These are phyloP conservation scores for Pyrochroa serraticornis DNA, from an alignment of 2,888 invertebrate species.

Conservation along the genomic window DNA sequence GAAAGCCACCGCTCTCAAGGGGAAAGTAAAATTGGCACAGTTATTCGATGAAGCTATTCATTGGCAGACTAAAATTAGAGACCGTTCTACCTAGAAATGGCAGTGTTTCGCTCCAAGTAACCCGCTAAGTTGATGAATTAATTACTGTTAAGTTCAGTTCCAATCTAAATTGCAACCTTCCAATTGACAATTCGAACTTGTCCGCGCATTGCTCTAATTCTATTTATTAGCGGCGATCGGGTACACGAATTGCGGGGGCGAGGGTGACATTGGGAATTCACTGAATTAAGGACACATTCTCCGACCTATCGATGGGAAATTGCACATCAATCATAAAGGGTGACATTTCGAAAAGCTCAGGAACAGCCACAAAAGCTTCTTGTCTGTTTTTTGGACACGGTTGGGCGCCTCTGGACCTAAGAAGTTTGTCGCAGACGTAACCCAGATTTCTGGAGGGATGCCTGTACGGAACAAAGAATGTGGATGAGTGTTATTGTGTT, in stretches of 20 bases:
- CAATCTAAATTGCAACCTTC: neutral
- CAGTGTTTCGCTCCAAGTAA: too few species aligned
- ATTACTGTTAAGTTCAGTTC: too few species aligned
- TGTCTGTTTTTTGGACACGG: constrained; percentile 1
- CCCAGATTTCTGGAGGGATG: constrained; percentile 2
- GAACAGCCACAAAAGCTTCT: neutral
- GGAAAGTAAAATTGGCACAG: too few species aligned
- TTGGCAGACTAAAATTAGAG: too few species aligned
- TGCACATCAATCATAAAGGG: constrained; percentile 2
- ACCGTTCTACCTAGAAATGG: too few species aligned
- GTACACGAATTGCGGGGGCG: too few species aligned
- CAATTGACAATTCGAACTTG: constrained; percentile 20
- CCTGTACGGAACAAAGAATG: constrained; percentile 6
- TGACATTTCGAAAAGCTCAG: neutral
- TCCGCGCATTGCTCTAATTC: constrained; percentile 14
- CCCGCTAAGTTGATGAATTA: too few species aligned
- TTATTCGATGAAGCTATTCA: too few species aligned
- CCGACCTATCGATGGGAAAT: constrained; percentile 1
- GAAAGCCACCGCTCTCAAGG: too few species aligned
- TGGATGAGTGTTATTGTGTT: constrained; percentile 11
- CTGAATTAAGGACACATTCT: too few species aligned
- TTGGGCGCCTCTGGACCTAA: neutral
- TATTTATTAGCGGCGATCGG: constrained; percentile 2
- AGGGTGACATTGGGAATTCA: too few species aligned
- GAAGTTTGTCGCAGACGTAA: neutral